These are phyloP conservation scores for Paradoxurus hermaphroditus DNA, from an alignment of 2,113 vertebrate species.

Conservation along the genomic window DNA sequence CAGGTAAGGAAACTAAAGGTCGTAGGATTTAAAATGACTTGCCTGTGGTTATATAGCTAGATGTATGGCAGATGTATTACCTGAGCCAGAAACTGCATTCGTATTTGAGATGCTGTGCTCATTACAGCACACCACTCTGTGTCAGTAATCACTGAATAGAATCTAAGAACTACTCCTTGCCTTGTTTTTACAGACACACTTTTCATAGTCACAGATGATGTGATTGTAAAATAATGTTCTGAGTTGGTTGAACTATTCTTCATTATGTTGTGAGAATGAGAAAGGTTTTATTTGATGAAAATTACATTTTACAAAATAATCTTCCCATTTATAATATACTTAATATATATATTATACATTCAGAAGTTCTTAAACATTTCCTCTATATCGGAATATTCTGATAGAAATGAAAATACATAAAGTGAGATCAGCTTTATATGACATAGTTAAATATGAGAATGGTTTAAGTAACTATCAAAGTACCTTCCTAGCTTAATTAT, in stretches of 20 bases:
- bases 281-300: background rate
- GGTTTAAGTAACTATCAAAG: background rate
- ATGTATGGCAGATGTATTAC: background rate
- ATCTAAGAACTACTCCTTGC: background rate
- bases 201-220: background rate
- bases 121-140: background rate
- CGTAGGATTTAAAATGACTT: background rate
- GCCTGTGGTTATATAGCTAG: background rate
- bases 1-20: background rate
- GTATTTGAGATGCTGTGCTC: background rate
- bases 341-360: background rate
- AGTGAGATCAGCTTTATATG: background rate
- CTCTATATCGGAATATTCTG: background rate
- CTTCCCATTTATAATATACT: background rate
- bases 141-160: background rate
- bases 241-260: background rate
- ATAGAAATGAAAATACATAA: constrained; percentile 45
- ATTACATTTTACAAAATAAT: background rate
- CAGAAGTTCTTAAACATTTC: background rate
- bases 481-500: background rate
- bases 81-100: constrained; percentile 1
- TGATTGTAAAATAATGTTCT: background rate
- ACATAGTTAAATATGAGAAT: background rate
- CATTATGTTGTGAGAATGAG: background rate
- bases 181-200: background rate